Conservation (phyloP, 2,888 invertebrate species). For the Nomada fucata region DNA sequence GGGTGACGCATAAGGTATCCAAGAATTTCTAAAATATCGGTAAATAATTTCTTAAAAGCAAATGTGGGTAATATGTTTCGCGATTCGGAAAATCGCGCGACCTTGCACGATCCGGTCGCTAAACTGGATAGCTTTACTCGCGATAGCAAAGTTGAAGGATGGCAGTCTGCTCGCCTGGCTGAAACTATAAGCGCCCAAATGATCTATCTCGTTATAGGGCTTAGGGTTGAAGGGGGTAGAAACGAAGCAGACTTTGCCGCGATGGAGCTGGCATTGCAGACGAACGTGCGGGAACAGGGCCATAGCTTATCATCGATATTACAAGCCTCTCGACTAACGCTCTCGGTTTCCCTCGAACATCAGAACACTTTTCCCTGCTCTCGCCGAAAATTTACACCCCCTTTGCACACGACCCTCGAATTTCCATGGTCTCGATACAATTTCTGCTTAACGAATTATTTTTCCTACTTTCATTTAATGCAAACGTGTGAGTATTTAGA, state of each 20-base stretch:
- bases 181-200: constrained; percentile 76
- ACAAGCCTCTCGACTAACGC: constrained; percentile 73
- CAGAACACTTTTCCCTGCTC: constrained; percentile 43
- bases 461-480: too few relatives aligned
- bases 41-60: not conserved
- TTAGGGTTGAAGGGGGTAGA: constrained; percentile 74
- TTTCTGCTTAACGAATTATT: too few relatives aligned
- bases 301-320: constrained; percentile 81
- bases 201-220: constrained; percentile 80
- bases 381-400: too few relatives aligned
- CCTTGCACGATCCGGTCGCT: not conserved
- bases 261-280: constrained; percentile 78
- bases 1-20: not conserved
- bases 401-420: too few relatives aligned
- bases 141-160: constrained; percentile 67
- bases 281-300: constrained; percentile 76
- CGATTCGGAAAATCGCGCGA: not conserved
- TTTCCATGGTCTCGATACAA: too few relatives aligned
- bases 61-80: not conserved
- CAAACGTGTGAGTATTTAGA: too few relatives aligned
- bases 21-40: not conserved
- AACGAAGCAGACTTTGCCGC: constrained; percentile 73
- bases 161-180: constrained; percentile 51
- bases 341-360: constrained; percentile 51
- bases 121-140: constrained; percentile 49